Evolutionary conservation across 1,140 invertebrate genomes (phyloP).

Genomic region (Aculops lycopersici): DNA sequence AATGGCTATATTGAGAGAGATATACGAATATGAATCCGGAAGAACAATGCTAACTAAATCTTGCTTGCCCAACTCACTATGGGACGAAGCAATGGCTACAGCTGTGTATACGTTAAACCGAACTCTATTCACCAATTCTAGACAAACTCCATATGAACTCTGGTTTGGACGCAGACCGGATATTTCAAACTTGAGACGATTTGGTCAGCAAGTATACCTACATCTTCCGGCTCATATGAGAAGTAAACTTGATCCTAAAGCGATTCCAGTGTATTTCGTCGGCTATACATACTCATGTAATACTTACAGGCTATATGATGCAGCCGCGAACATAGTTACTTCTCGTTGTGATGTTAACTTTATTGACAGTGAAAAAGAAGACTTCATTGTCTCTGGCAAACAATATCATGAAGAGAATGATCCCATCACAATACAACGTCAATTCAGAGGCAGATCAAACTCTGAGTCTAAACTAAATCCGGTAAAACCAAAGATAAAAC

Average conservation of each 20-base stretch:
- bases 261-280: slow-evolving; percentile 1
- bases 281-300: slow-evolving; percentile 3
- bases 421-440: no score
- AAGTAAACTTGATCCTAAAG: slow-evolving; percentile 7
- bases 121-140: neutral
- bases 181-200: slow-evolving; percentile 4
- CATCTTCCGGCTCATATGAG: neutral
- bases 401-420: no score
- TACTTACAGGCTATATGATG: neutral
- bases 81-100: neutral
- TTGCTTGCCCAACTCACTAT: slow-evolving; percentile 3
- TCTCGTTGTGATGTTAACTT: neutral
- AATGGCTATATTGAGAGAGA: slow-evolving; percentile 21
- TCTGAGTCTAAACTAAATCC: no score
- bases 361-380: no score
- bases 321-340: neutral
- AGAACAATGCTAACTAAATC: slow-evolving; percentile 13
- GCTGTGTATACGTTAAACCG: slow-evolving; percentile 1
- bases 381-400: no score
- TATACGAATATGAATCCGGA: slow-evolving; percentile 16
- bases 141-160: slow-evolving; percentile 10
- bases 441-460: no score
- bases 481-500: no score
- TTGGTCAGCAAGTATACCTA: slow-evolving; percentile 3
- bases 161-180: slow-evolving; percentile 3